Evolutionary conservation across 2,797 vertebrate genomes (phyloP).

Genomic region (Pangasius djambal): DNA sequence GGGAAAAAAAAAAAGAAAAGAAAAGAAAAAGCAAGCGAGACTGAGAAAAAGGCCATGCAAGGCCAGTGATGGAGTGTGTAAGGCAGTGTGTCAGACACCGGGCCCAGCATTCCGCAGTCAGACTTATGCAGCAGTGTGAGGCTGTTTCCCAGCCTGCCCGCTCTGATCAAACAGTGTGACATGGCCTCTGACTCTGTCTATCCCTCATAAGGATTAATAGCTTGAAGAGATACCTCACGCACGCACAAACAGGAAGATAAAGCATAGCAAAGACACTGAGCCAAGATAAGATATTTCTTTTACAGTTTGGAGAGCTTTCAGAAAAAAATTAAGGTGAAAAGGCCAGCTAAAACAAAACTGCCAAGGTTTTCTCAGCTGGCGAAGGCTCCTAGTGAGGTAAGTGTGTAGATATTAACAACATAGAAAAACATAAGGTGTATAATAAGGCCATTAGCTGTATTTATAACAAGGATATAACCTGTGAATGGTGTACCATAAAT

Average conservation of each 20-base stretch:
- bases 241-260: conserved; percentile 53
- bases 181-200: conserved; percentile 49
- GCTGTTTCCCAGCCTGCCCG: conserved; percentile 40
- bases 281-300: conserved; percentile 54
- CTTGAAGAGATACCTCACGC: conserved; percentile 31
- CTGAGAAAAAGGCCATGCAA: background rate
- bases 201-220: conserved; percentile 62
- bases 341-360: conserved; percentile 39
- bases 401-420: background rate
- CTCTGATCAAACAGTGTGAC: conserved; percentile 60
- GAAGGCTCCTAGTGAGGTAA: background rate
- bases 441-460: conserved; percentile 13
- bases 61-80: conserved; percentile 2
- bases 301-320: conserved; percentile 45
- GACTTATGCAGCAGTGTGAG: conserved; percentile 12
- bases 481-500: conserved; percentile 19
- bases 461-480: background rate
- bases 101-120: conserved; percentile 14
- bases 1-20: background rate
- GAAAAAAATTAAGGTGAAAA: conserved; percentile 16
- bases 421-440: too few species aligned
- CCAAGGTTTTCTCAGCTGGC: background rate
- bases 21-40: background rate
- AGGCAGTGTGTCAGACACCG: conserved; percentile 6
- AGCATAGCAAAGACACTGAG: conserved; percentile 32